Conservation (phyloP, 2,113 vertebrate genomes). For the Cyrtonyx montezumae region DNA sequence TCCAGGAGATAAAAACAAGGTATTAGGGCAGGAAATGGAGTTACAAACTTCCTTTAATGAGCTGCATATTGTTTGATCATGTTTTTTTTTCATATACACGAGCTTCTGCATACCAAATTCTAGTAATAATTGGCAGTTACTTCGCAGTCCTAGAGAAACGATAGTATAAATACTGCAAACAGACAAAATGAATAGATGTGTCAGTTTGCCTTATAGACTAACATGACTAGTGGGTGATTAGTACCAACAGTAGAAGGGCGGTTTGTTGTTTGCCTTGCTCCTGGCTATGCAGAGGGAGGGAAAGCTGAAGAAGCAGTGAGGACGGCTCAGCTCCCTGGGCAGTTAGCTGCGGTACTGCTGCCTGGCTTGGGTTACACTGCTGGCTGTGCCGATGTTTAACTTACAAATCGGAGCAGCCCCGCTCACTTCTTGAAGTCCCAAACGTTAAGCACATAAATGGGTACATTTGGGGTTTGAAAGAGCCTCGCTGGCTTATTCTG, state of each 20-base stretch:
- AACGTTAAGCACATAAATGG: neutral
- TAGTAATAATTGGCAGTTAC: slow-evolving; percentile 51
- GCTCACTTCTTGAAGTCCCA: neutral
- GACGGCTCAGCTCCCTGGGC: neutral
- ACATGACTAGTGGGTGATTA: slow-evolving; percentile 32
- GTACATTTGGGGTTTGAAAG: neutral
- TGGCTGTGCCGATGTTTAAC: neutral
- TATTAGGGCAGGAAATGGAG: slow-evolving; percentile 51
- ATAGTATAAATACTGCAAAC: slow-evolving; percentile 27
- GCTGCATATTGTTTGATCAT: slow-evolving; percentile 26
- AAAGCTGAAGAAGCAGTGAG: neutral
- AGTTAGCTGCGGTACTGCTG: neutral
- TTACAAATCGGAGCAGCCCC: neutral
- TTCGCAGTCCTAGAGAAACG: slow-evolving; percentile 32
- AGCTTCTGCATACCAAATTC: slow-evolving; percentile 31
- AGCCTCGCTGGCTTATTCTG: neutral
- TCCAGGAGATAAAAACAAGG: slow-evolving; percentile 66
- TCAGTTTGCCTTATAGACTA: slow-evolving; percentile 42
- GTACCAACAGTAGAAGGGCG: neutral
- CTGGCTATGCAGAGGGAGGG: neutral
- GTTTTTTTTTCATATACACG: slow-evolving; percentile 32
- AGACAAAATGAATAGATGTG: slow-evolving; percentile 12
- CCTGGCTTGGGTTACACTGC: neutral
- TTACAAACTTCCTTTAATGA: slow-evolving; percentile 59
- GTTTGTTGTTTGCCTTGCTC: neutral